Evolutionary conservation across 2,113 vertebrate species (phyloP), one percentile per base, ranked within the genome.

Genomic region (Pitta sordida): DNA sequence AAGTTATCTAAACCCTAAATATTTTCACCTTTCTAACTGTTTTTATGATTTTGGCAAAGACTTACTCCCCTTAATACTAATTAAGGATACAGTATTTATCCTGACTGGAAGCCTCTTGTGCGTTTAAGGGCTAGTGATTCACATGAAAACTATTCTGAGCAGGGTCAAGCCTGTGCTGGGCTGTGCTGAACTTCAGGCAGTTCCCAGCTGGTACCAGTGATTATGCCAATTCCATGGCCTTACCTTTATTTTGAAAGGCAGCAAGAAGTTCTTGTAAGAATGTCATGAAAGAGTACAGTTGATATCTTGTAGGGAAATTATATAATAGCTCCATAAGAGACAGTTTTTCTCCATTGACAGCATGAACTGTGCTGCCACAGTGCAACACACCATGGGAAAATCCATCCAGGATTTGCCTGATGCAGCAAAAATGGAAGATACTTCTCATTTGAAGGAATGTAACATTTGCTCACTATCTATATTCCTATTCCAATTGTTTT

Each of bases 111-210:
- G 29, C 9, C 39, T n/a, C 5, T 10, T 64, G 13, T 21, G 51
- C 1, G 8, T 60, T 74, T 27, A 39, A 36, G 34, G 75, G 52
- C 13, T 24, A 21, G 10, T 5, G 48, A 39, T 37, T 3, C 8
- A 21, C 13, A 6, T 3, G 2, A 32, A 9, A 73, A 36, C 2
- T 26, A 29, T 13, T 1, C 22, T 7, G 10, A 51, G 13, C 39
- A 10, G 39, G 39, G 39, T 41, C 39, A 41, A 14, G 39, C 39
- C 39, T 41, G 39, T 41, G 39, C 39, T 46, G 53, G 27, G 44
- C 32, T 32, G 39, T 10, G 20, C 18, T 49, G 32, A 17, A 13
- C 18, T 26, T 79, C 46, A 46, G 44, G 14, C 55, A 74, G 30
- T 13, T 78, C 22, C 55, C 17, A n/a, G 5, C 15, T 60, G 12